Base-by-base conservation (phyloP, 2,888 invertebrate genomes). In the Creontiades dilutus region DNA sequence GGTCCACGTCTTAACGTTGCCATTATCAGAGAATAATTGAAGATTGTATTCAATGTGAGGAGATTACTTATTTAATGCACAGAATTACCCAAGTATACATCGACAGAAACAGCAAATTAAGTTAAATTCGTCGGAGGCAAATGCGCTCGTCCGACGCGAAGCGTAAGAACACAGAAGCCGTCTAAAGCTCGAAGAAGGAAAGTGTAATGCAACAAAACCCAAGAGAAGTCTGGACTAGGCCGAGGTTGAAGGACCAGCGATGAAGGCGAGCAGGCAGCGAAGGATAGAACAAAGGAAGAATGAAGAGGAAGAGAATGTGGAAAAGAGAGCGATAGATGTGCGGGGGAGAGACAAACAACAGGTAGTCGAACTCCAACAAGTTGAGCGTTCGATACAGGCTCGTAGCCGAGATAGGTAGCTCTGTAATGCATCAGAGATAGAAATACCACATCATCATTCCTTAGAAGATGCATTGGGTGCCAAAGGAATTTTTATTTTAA, bases 361-460 rank as follows among this genome's bases (percentile, higher is more conserved):
- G 88, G 88, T 88, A 88, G 88, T 88, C 80, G 88, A 88, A 88
- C 88, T 88, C 88, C 88, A 88, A 88, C 88, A 88, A 88, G 88
- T 88, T 88, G 88, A 88, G 52, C 88, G 88, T 80, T 88, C 88
- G 88, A 88, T 88, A 88, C 78, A 47, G 19, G 86, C 68, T 57
- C 61, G 46, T 78, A 78, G 78, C 46, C 11, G 76, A 78, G 78
- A 0, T 68, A 68, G 68, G 68, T 68, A 68, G 68, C 78, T 19
- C 78, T 14, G 11, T 78, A 78, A 78, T 47, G 78, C 78, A 78
- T 47, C 78, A 47, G 78, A 14, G 68, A 68, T 68, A 23, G 68
- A 68, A 68, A 23, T 19, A 68, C 23, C 68, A 19, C 68, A 4
- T 23, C 68, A 68, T 9, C 68, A 68, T 68, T 68, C 19, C 27